phyloP scores from a whole-genome alignment of 2,113 vertebrate genomes.

The Eulacestoma nigropectus region DNA sequence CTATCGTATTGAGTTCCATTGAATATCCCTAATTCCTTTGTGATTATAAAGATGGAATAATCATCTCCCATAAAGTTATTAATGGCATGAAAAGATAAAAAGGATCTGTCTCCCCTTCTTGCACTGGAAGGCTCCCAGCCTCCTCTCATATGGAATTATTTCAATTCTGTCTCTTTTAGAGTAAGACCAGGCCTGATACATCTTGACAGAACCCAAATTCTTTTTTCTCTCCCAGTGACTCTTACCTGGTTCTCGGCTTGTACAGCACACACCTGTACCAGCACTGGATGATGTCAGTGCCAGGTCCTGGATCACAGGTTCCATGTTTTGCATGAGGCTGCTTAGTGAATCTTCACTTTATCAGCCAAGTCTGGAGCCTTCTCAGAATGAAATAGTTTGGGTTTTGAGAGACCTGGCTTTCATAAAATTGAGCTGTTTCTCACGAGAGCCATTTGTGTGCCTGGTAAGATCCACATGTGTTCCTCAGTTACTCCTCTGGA shows the following conservation, averaged over 20 bases:
- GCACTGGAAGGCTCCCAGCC: neutral
- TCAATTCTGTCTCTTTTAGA: neutral
- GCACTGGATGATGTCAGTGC: accelerated
- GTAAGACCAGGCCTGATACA: neutral
- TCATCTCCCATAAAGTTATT: neutral
- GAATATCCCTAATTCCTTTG: neutral
- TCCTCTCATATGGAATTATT: neutral
- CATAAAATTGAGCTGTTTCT: neutral
- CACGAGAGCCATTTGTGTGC: neutral
- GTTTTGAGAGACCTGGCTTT: neutral
- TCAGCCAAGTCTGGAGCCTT: neutral
- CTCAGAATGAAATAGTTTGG: neutral
- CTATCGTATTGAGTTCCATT: neutral
- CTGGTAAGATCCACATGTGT: accelerated
- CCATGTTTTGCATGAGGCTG: neutral
- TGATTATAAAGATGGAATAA: neutral
- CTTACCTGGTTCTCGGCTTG: neutral
- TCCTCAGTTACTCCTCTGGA: neutral
- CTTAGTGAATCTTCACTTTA: neutral
- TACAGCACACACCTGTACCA: neutral
- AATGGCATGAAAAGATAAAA: neutral
- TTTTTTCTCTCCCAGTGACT: accelerated
- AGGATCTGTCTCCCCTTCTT: accelerated
- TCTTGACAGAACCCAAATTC: neutral
- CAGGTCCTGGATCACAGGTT: too few relatives aligned